Evolutionary conservation across 1,140 invertebrate genomes (phyloP).

Genomic region (Apis mellifera): Amel_HAv3.1 CM009933.2:11855001-11855500

Average conservation of each 20-base stretch:
- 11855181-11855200: not conserved
- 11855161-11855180: not conserved
- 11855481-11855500: constrained; percentile 51
- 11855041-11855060: not conserved
- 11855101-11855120: not conserved
- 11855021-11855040: not conserved
- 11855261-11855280: not conserved
- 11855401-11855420: not conserved
- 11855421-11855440: constrained; percentile 19
- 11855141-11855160: not conserved
- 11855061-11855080: not conserved
- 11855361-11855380: not conserved
- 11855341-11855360: not conserved
- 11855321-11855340: not conserved
- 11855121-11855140: not conserved
- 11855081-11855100: not conserved
- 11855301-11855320: not conserved
- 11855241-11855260: not conserved
- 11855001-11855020: constrained; percentile 4
- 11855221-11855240: not conserved
- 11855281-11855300: not conserved
- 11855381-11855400: not conserved
- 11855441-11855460: constrained; percentile 22
- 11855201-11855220: not conserved
- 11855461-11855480: constrained; percentile 12